Evolutionary conservation across 2,797 vertebrate genomes (phyloP).

Genomic region (Discoglossus pictus): DNA sequence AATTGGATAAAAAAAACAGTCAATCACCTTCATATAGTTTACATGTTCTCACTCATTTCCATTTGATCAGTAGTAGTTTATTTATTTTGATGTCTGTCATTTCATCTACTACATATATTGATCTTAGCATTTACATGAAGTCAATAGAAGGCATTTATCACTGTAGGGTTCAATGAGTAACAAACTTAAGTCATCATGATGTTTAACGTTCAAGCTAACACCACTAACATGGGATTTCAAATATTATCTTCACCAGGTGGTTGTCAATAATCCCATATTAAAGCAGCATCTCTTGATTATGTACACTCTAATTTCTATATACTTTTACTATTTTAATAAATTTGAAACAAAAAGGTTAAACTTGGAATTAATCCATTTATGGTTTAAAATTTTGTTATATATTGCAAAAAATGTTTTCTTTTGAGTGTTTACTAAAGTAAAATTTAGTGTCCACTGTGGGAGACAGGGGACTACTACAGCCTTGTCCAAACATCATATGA

Average conservation of each 20-base stretch:
- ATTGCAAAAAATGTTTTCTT: too few species aligned
- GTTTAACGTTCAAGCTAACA: neutral
- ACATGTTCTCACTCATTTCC: constrained; percentile 5
- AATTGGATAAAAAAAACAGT: neutral
- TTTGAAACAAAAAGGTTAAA: too few species aligned
- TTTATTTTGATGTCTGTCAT: constrained; percentile 5
- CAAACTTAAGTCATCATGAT: constrained; percentile 1
- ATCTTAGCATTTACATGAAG: constrained; percentile 23
- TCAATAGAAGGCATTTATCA: constrained; percentile 20
- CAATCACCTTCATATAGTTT: neutral
- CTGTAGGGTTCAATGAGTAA: neutral
- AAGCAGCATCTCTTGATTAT: too few species aligned
- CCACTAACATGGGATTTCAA: neutral
- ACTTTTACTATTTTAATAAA: too few species aligned
- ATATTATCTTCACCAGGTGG: neutral
- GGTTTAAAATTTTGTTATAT: too few species aligned
- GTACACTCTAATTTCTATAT: too few species aligned
- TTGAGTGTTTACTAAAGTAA: too few species aligned
- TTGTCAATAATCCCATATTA: neutral
- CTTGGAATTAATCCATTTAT: too few species aligned
- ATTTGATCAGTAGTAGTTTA: constrained; percentile 1
- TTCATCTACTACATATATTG: constrained; percentile 11
- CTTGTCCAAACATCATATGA: too few species aligned
- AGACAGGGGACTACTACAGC: too few species aligned
- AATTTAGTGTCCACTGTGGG: too few species aligned